Base-by-base conservation (phyloP, 64 coral and sea anemone species). In the Stichodactyla helianthus region DNA sequence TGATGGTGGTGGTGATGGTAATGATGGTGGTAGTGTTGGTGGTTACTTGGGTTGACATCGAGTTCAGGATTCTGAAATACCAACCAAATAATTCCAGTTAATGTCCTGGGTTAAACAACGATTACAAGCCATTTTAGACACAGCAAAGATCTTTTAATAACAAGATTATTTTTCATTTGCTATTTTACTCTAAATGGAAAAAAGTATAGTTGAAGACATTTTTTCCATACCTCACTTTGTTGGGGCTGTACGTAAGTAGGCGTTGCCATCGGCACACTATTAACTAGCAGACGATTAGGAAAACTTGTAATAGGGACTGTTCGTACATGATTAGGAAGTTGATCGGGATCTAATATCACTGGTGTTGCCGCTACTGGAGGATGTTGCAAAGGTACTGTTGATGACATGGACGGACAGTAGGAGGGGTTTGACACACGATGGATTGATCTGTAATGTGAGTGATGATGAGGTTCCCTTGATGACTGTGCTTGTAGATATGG, bases 1-100 rank as follows among this genome's bases (percentile, higher is more conserved):
- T 96, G 94, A 23, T 96, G 94, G 50, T 96, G 94, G 61, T 96
- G 94, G 63, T 96, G 94, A 64, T 96, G 94, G 80, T 96, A 96
- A 85, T 96, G 94, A 60, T 96, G 94, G 76, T 96, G 94, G 63
- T 96, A 83, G 63, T 96, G 94, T 31, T 89, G 83, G 17, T 84
- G 83, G 55, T 84, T 84, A 16, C 83, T 51, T 15, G 83, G 14
- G 20, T 81, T 81, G 19, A 54, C 6, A 54, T 81, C 78, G 13
- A 81, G 14, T 6, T 81, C 78, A 20, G 78, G 78, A 52, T 81
- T 81, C 78, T 81, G 78, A 52, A 81, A 81, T 7, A 65, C 9
- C 62, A 65, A 65, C 18, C n/a, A 81, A 18, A 81, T 18, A 52
- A 51, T 17, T 1, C 5, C 17, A 53, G 1, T 20, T 81, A n/a